Evolutionary conservation across 2,797 vertebrate genomes (phyloP), one percentile per base, ranked within the genome.

Genomic region (Aulostomus chinensis): DNA sequence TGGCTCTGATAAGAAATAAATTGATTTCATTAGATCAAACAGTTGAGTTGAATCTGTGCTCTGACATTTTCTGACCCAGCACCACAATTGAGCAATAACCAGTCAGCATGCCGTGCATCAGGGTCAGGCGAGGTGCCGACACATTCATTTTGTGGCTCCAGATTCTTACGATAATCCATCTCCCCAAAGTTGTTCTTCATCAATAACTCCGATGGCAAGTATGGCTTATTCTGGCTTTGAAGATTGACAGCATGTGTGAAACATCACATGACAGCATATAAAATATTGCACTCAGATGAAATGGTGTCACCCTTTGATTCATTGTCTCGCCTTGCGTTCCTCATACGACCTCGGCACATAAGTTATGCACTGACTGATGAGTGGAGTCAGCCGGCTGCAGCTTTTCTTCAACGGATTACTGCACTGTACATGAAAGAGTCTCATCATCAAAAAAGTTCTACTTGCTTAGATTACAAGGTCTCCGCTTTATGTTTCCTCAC

Each of bases 131-230:
- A 24, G 48, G 29, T 16, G 28, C 33, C 4, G 24, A 48, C 57
- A 25, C 51, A 61, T 73, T 73, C 25, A 58, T 76, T 84, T 69
- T 51, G 52, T 31, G 24, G 35, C 22, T 20, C 24, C 21, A 46
- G 52, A 69, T 70, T 72, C 73, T 67, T 66, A 80, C 59, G 50
- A 76, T 80, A 71, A 77, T 82, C 55, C 64, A 42, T 74, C 64
- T 68, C 22, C 53, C 40, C 60, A 13, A 63, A 55, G 57, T 66
- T 77, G 42, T 40, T 75, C 67, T 70, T 77, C 70, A 78, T 83
- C 70, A 73, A 54, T 77, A 65, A 74, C 72, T 64, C 66, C 39
- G 45, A 53, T 55, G 42, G 35, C 39, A 17, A 45, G 68, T 38
- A 29, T 17, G 58, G 42, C 61, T 70, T 54, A 60, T 51, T 79